Base-by-base conservation (phyloP, 1,140 invertebrate genomes). In the Zaprionus vittiger region DNA sequence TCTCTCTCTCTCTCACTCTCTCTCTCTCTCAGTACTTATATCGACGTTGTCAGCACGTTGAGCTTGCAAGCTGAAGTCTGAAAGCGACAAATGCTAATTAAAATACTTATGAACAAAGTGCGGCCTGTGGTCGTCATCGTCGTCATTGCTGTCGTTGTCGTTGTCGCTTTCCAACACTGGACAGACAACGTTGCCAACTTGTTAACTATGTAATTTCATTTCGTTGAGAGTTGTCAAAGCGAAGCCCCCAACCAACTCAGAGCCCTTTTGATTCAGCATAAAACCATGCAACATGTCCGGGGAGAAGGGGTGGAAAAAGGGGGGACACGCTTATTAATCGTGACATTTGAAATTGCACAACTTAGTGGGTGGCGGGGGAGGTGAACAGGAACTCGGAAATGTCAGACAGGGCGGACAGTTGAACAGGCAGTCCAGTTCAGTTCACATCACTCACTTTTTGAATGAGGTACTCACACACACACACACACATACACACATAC, bases 311-410 rank as follows among this genome's bases (percentile, higher is more conserved):
- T 2, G 20, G 31, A 0, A 15, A 15, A 4, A 6, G 6, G 34
- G 64, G 31, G 26, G 12, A 11, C 24, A 44, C 52, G 66, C 28
- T 63, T 74, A 75, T 64, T 75, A 75, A 75, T 75, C 73, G 73
- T 75, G 73, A 75, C 73, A 75, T 75, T 75, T 71, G 60, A 57
- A 75, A 75, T 71, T 64, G 67, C 22, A 64, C 31, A 76, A 75
- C 22, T 71, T 57, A 14, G 14, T 1, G 37, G 37, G 11, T 4
- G 11, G 15, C 5, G 15, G 38, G n/a, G 38, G 14, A 12, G 37
- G 15, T 2, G 28, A 38, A 64, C 68, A 65, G 67, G 60, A 63
- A 59, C 41, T 44, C 68, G 68, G 73, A 72, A 76, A 76, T 76
- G 68, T 76, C 60, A 22, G 59, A 63, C 60, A 76, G 68, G 12